phyloP scores from a whole-genome alignment of 2,888 invertebrate genomes.

The Acronicta aceris region DNA sequence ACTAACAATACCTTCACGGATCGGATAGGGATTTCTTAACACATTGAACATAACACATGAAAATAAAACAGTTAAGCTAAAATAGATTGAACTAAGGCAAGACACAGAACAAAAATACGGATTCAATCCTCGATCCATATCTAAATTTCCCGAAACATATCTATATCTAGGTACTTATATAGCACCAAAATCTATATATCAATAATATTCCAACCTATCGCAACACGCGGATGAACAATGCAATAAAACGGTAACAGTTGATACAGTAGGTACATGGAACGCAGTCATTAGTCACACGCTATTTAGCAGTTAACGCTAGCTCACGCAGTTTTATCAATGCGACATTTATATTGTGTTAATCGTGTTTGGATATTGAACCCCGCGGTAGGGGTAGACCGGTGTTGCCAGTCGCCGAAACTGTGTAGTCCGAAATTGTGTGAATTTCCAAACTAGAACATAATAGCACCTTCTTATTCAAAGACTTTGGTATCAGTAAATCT shows the following conservation, averaged over 20 bases:
- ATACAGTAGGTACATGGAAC: slow-evolving; percentile 63
- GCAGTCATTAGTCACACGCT: slow-evolving; percentile 85
- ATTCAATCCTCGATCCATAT: too few species aligned
- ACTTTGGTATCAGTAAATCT: too few species aligned
- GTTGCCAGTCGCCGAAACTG: slow-evolving; percentile 31
- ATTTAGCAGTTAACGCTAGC: slow-evolving; percentile 85
- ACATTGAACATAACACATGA: too few species aligned
- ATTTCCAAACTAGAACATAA: background rate
- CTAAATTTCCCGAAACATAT: too few species aligned
- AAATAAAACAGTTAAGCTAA: too few species aligned
- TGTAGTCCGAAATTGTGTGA: too few species aligned
- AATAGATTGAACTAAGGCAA: too few species aligned
- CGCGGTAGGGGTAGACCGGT: slow-evolving; percentile 48
- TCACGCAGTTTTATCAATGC: slow-evolving; percentile 83
- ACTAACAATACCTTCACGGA: too few species aligned
- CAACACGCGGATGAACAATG: slow-evolving; percentile 46
- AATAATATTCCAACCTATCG: slow-evolving; percentile 38
- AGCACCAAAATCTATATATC: background rate
- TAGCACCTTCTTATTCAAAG: too few species aligned
- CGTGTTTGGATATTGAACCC: slow-evolving; percentile 74
- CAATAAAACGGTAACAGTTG: slow-evolving; percentile 54
- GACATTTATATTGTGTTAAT: slow-evolving; percentile 87
- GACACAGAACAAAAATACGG: too few species aligned
- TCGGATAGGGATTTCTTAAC: too few species aligned
- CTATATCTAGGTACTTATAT: background rate